phyloP scores from a whole-genome alignment of 2,888 invertebrate genomes.

The Melinopterus prodromus region DNA sequence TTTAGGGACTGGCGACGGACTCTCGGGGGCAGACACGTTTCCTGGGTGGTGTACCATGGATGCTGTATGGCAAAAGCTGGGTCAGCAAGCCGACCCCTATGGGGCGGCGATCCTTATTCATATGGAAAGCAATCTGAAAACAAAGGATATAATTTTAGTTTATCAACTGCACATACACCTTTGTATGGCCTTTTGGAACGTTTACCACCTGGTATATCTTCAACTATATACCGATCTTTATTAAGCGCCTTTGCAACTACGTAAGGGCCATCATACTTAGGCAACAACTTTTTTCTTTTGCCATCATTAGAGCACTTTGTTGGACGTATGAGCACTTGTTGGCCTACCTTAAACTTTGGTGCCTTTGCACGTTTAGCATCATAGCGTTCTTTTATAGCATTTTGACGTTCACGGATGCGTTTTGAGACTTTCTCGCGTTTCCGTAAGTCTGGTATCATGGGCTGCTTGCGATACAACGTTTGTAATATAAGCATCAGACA shows the following conservation, averaged over 20 bases:
- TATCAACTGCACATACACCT: too few species aligned
- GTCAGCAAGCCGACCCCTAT: too few species aligned
- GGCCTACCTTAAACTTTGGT: constrained; percentile 14
- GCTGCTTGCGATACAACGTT: constrained; percentile 27
- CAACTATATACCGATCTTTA: constrained; percentile 13
- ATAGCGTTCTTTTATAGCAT: neutral
- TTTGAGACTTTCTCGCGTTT: too few species aligned
- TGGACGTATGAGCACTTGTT: constrained; percentile 18
- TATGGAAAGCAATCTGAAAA: too few species aligned
- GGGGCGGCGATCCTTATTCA: too few species aligned
- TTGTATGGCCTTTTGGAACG: neutral
- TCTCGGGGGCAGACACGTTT: too few species aligned
- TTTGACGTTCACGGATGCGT: neutral
- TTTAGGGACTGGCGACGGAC: too few species aligned
- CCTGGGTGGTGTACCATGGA: too few species aligned
- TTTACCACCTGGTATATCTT: constrained; percentile 7
- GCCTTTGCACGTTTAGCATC: constrained; percentile 10
- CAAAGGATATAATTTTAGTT: too few species aligned
- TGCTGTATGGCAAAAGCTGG: too few species aligned
- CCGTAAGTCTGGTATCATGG: neutral
- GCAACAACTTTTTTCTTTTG: constrained; percentile 9
- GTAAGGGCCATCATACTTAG: constrained; percentile 18
- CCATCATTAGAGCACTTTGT: constrained; percentile 11
- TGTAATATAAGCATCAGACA: constrained; percentile 28
- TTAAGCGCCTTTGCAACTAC: neutral